Evolutionary conservation across 2,797 vertebrate genomes (phyloP).

Genomic region (Lutjanus campechanus): DNA sequence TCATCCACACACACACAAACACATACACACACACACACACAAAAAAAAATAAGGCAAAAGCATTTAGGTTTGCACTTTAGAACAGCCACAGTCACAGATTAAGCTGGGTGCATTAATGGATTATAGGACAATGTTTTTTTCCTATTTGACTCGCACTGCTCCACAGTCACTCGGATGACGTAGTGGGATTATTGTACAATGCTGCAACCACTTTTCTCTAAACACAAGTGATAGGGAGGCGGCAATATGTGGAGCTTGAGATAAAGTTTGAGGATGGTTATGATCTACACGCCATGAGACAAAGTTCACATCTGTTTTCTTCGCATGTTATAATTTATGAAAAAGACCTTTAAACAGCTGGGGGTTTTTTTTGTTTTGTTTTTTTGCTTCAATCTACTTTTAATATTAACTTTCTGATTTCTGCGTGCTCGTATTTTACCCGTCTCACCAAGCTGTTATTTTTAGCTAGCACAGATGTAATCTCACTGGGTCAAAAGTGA

Average conservation of each 20-base stretch:
- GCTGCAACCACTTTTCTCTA: slow-evolving; percentile 53
- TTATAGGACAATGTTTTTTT: slow-evolving; percentile 78
- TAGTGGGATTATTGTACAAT: slow-evolving; percentile 71
- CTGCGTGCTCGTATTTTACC: slow-evolving; percentile 24
- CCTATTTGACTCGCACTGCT: slow-evolving; percentile 66
- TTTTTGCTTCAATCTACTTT: too few relatives aligned
- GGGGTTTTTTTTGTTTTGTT: too few relatives aligned
- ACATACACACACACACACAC: not conserved
- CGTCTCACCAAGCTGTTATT: slow-evolving; percentile 46
- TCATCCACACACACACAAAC: slow-evolving; percentile 40
- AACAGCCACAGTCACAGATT: slow-evolving; percentile 80
- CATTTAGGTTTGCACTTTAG: slow-evolving; percentile 80
- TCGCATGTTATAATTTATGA: not conserved
- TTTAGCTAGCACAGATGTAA: slow-evolving; percentile 53
- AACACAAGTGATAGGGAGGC: slow-evolving; percentile 47
- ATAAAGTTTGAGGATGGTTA: slow-evolving; percentile 5
- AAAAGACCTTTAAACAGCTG: not conserved
- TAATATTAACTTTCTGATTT: slow-evolving; percentile 4
- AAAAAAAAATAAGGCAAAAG: slow-evolving; percentile 54
- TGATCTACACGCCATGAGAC: not conserved
- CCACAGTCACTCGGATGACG: slow-evolving; percentile 60
- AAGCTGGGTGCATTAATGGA: slow-evolving; percentile 84
- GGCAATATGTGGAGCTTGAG: slow-evolving; percentile 2
- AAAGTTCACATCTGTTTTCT: not conserved
- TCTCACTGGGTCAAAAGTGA: slow-evolving; percentile 56